A percentile compares a stretch with the other conserved stretches of the same genome.
phyloP scores from a whole-genome alignment of 1,140 invertebrate genomes.

The Phymastichus coffea region DNA sequence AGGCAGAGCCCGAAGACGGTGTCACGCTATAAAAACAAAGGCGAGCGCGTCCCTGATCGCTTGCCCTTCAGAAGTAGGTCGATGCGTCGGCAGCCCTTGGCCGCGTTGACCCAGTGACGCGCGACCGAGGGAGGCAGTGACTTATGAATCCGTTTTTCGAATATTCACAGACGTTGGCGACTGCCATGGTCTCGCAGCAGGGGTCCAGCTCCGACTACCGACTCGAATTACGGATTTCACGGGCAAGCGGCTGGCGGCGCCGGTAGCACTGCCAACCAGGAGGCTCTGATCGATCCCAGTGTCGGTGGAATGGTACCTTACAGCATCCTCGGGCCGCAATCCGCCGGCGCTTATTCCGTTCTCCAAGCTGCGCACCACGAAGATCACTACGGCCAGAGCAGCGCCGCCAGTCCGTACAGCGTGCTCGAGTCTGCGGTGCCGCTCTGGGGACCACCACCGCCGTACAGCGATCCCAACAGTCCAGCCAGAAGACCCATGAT shows the following conservation, averaged over 20 bases:
- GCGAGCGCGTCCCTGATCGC: too few species aligned
- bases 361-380: constrained; percentile 42
- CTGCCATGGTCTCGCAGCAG: constrained; percentile 52
- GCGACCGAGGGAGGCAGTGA: too few species aligned
- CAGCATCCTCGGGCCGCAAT: constrained; percentile 47
- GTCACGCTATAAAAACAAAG: too few species aligned
- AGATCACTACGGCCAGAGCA: constrained; percentile 17
- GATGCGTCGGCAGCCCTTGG: too few species aligned
- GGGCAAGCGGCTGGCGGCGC: constrained; percentile 46
- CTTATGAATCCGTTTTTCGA: too few species aligned
- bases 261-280: constrained; percentile 42
- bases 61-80: too few species aligned
- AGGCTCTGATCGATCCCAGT: background rate
- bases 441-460: constrained; percentile 73
- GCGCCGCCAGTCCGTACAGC: constrained; percentile 49
- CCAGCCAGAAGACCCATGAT: constrained; percentile 57
- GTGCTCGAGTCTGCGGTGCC: constrained; percentile 59
- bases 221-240: constrained; percentile 67
- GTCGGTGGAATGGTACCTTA: constrained; percentile 34
- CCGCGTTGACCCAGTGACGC: too few species aligned
- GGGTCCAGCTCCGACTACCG: constrained; percentile 59
- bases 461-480: constrained; percentile 72
- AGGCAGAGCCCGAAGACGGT: too few species aligned
- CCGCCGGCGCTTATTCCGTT: constrained; percentile 49
- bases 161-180: constrained; percentile 49